phyloP scores from a whole-genome alignment of 2,113 vertebrate genomes.

The Perca fluviatilis region DNA sequence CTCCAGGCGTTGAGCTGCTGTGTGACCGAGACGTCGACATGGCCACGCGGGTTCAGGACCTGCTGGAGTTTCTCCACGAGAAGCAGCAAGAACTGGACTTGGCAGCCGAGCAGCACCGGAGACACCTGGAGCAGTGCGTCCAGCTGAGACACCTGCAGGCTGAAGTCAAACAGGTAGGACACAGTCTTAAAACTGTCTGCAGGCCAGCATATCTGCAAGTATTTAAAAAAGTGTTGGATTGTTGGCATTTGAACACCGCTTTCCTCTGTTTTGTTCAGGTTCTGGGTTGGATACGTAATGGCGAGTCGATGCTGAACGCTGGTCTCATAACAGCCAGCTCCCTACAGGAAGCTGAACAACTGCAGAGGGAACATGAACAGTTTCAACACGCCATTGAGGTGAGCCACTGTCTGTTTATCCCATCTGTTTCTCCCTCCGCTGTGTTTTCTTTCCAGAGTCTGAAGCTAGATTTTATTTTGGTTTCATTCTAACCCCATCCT shows the following conservation, averaged over 20 bases:
- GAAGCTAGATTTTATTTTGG: background rate
- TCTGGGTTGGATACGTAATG: conserved; percentile 98
- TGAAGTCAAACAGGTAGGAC: conserved; percentile 96
- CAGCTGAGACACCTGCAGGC: conserved; percentile 98
- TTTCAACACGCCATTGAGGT: conserved; percentile 99
- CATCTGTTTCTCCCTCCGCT: background rate
- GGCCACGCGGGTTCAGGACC: conserved; percentile 95
- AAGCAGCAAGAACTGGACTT: conserved; percentile 97
- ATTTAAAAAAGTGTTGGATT: background rate
- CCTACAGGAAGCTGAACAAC: conserved; percentile 96
- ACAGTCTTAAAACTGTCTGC: conserved; percentile 64
- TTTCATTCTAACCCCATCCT: background rate
- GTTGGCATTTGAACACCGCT: background rate
- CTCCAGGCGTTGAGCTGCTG: conserved; percentile 93
- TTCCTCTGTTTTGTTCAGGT: conserved; percentile 82
- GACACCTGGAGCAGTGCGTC: conserved; percentile 97
- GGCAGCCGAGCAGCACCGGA: conserved; percentile 94
- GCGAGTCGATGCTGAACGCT: conserved; percentile 98
- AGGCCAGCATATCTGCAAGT: conserved; percentile 69
- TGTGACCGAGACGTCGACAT: conserved; percentile 98
- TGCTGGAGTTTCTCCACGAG: conserved; percentile 98
- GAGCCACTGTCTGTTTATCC: background rate
- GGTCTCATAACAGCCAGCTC: conserved; percentile 98
- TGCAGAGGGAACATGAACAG: conserved; percentile 97
- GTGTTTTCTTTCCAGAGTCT: background rate